Base-by-base conservation (phyloP, 2,888 invertebrate species). In the Sarcophaga rosellei region DNA sequence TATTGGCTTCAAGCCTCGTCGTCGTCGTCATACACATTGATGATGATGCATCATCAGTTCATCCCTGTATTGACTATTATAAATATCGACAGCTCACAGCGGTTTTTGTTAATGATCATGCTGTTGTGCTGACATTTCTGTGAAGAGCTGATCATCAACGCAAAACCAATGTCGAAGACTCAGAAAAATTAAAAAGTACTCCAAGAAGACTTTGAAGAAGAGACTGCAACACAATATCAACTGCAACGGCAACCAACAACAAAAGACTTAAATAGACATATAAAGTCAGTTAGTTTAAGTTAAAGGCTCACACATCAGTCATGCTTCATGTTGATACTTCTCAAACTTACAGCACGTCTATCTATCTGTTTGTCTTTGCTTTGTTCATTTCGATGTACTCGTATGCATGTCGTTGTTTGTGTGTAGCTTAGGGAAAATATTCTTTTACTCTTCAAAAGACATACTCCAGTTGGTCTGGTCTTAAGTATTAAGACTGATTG, bases 1-100 rank as follows among this genome's bases (percentile, higher is more conserved):
- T 62, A 44, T 44, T 59, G 35, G 44, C 20, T 25, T 70, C 25
- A 53, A 53, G 53, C 1, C 10, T 53, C 63, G 47, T 47, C 47
- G 25, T 53, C 63, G 15, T 70, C 78, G 57, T 66, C 74, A 75
- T 57, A 53, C 6, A 53, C 69, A 65, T 75, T 75, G 79, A 63
- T 74, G 45, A 68, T 77, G 66, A 73, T 76, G 78, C 79, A 79
- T 76, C 82, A 85, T 81, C 75, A 68, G 35, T 0, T 53, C 3
- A 53, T 12, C 2, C 59, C 81, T 57, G 68, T 47, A 66, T 84
- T 80, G 77, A 83, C 83, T 73, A 83, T 86, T 86, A 86, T 86
- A 86, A 83, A 83, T 86, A 86, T 86, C 80, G 86, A 83, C 83
- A 83, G 86, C 83, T 80, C 86, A 75, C 73, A 63, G 69, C 73